Conservation (phyloP, 2,113 vertebrate species). For the Hirundichthys speculiger region DNA sequence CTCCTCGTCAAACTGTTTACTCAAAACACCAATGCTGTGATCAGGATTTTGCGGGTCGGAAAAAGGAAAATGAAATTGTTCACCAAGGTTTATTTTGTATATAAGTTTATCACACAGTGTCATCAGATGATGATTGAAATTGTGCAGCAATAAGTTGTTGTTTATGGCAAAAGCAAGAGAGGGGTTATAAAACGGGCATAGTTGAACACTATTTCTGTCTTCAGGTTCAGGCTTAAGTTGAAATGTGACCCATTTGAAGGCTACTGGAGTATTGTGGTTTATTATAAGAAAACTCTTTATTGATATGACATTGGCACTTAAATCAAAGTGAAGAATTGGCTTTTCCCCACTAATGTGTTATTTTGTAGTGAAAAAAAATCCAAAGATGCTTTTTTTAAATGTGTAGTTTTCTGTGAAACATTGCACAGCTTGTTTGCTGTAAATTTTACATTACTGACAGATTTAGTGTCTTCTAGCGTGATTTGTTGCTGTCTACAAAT, state of each 20-base stretch:
- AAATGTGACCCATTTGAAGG: too few relatives aligned
- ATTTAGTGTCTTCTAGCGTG: background rate
- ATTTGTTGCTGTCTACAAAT: conserved; percentile 1
- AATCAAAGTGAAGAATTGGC: too few relatives aligned
- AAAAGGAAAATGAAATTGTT: background rate
- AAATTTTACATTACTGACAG: background rate
- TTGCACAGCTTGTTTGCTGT: background rate
- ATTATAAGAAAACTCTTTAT: too few relatives aligned
- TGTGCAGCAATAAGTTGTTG: too few relatives aligned
- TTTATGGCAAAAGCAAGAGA: too few relatives aligned
- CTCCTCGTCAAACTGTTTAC: conserved; percentile 27
- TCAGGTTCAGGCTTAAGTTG: too few relatives aligned
- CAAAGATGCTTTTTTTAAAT: background rate
- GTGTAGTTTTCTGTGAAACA: background rate
- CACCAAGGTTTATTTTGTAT: background rate
- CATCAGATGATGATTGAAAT: too few relatives aligned
- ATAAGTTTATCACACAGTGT: too few relatives aligned
- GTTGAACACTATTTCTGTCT: too few relatives aligned
- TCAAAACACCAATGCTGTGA: conserved; percentile 10
- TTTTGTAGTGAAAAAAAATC: background rate
- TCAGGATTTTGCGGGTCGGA: background rate
- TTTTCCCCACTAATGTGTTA: background rate
- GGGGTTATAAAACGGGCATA: too few relatives aligned
- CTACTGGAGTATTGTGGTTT: too few relatives aligned
- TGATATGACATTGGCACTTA: too few relatives aligned